These are phyloP conservation scores for Pollenia angustigena DNA, from an alignment of 2,888 invertebrate genomes.

Conservation along the genomic window DNA sequence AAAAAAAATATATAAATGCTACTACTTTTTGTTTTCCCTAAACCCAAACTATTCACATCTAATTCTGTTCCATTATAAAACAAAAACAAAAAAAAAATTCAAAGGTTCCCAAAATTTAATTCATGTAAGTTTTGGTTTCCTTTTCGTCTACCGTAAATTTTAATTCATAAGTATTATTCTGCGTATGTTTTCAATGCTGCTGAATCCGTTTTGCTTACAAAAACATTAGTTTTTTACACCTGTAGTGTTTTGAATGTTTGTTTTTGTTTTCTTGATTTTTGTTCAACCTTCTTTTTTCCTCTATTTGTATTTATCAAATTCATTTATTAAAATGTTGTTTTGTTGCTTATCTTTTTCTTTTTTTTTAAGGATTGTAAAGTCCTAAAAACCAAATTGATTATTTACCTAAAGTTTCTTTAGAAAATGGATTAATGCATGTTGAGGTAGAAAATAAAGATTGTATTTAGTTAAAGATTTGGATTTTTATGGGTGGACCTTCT, in stretches of 20 bases:
- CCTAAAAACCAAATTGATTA: slow-evolving; percentile 64
- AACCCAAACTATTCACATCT: slow-evolving; percentile 19
- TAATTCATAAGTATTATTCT: slow-evolving; percentile 47
- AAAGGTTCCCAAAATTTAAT: slow-evolving; percentile 43
- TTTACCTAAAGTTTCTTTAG: slow-evolving; percentile 40
- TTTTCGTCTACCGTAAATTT: slow-evolving; percentile 30
- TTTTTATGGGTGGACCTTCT: too few relatives aligned
- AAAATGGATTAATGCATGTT: background rate
- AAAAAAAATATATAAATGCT: background rate
- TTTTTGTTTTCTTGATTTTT: slow-evolving; percentile 27
- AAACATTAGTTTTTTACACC: slow-evolving; percentile 64
- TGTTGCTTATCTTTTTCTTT: slow-evolving; percentile 24
- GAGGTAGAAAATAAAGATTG: too few relatives aligned
- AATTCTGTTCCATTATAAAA: background rate
- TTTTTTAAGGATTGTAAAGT: slow-evolving; percentile 48
- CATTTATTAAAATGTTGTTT: slow-evolving; percentile 55
- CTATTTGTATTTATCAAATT: slow-evolving; percentile 48
- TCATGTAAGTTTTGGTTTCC: slow-evolving; percentile 30
- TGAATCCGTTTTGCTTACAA: slow-evolving; percentile 21
- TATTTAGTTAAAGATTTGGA: too few relatives aligned
- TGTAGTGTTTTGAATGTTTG: slow-evolving; percentile 47
- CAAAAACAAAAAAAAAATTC: too few relatives aligned
- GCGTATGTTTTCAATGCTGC: slow-evolving; percentile 4
- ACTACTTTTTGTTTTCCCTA: background rate
- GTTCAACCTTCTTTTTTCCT: slow-evolving; percentile 14